A percentile compares a stretch with the other conserved stretches of the same genome.
Evolutionary conservation across 2,113 vertebrate species (phyloP).

Genomic region (Protobothrops flavoviridis): DNA sequence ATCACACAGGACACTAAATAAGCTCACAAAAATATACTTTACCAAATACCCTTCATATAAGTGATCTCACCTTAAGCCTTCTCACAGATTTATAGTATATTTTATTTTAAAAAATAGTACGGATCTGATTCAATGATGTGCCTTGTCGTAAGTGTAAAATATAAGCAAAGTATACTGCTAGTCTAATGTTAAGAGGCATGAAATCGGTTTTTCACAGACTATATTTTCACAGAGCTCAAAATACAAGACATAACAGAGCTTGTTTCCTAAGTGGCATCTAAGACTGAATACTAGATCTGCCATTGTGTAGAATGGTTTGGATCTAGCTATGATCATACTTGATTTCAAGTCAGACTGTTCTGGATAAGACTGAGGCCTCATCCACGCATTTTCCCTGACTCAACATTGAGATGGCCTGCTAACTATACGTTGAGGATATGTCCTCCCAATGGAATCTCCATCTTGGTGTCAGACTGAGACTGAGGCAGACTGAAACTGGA

Average conservation of each 20-base stretch:
- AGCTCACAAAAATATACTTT: conserved; percentile 50
- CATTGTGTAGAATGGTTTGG: conserved; percentile 27
- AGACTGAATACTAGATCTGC: conserved; percentile 36
- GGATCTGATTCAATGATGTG: conserved; percentile 7
- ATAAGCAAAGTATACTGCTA: conserved; percentile 30
- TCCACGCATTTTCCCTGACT: background rate
- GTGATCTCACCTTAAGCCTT: conserved; percentile 7
- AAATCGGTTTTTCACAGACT: conserved; percentile 42
- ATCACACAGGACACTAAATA: conserved; percentile 39
- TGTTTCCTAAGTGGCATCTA: conserved; percentile 29
- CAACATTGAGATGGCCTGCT: background rate
- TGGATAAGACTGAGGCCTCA: background rate
- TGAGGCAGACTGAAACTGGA: background rate
- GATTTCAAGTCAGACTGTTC: background rate
- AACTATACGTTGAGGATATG: background rate
- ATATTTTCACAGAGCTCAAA: conserved; percentile 41
- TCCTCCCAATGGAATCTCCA: background rate
- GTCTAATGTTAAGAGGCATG: conserved; percentile 23
- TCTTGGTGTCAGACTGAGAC: background rate
- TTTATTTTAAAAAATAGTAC: conserved; percentile 11
- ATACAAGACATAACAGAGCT: conserved; percentile 27
- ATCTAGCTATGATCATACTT: background rate
- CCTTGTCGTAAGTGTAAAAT: conserved; percentile 14
- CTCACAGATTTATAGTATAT: background rate
- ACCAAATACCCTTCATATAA: conserved; percentile 41